These are phyloP conservation scores for Nothocercus nigrocapillus DNA, from an alignment of 2,113 vertebrate species.

Conservation along the genomic window DNA sequence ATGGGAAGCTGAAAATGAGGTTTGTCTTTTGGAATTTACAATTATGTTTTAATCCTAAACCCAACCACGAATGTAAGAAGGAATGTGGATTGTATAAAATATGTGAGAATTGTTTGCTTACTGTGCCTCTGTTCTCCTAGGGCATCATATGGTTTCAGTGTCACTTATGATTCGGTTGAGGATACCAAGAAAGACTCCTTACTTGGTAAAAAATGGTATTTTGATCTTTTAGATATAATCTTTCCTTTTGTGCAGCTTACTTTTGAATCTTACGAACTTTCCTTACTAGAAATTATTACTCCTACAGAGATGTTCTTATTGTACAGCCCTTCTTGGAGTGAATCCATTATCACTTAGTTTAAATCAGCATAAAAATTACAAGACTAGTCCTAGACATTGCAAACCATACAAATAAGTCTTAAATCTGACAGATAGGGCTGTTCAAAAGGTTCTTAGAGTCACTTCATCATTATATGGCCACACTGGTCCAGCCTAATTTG, in stretches of 20 bases:
- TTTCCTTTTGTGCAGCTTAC: neutral
- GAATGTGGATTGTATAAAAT: neutral
- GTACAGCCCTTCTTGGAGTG: neutral
- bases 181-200: neutral
- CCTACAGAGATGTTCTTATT: neutral
- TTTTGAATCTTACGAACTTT: neutral
- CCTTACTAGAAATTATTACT: neutral
- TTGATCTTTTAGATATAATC: neutral
- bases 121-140: neutral
- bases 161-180: neutral
- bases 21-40: conserved; percentile 17
- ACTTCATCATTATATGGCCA: neutral
- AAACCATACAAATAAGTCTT: neutral
- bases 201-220: neutral
- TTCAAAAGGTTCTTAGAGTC: neutral
- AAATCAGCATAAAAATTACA: neutral
- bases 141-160: neutral
- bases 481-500: neutral
- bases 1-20: neutral
- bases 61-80: neutral
- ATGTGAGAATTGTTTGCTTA: neutral
- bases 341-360: neutral
- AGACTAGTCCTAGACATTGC: neutral
- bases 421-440: neutral
- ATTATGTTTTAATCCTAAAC: neutral